These are phyloP conservation scores for Dromius quadrimaculatus DNA, from an alignment of 2,888 invertebrate species.

Conservation along the genomic window DNA sequence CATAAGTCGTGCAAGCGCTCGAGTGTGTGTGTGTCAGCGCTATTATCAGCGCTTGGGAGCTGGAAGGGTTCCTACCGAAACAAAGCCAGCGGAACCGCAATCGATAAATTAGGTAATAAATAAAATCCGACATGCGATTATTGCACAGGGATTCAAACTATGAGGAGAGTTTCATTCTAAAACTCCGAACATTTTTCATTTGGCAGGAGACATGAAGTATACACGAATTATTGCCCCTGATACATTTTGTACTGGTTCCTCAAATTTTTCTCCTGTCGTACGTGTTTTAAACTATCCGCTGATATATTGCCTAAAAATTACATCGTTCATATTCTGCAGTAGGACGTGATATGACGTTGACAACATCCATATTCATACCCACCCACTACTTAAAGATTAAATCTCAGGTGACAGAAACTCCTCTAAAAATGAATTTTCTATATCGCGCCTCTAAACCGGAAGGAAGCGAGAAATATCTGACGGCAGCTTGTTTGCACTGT, in stretches of 20 bases:
- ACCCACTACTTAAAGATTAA: slow-evolving; percentile 40
- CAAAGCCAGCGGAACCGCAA: slow-evolving; percentile 36
- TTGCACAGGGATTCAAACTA: slow-evolving; percentile 14
- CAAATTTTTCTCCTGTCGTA: no score
- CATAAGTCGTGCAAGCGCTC: slow-evolving; percentile 35
- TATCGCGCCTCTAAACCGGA: slow-evolving; percentile 11
- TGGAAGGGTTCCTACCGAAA: slow-evolving; percentile 30
- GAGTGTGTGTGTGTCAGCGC: slow-evolving; percentile 40
- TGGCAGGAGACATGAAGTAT: slow-evolving; percentile 2
- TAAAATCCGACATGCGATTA: slow-evolving; percentile 46
- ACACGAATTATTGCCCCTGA: no score
- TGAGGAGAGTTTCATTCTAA: slow-evolving; percentile 12
- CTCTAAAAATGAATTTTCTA: slow-evolving; percentile 31
- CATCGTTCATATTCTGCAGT: no score
- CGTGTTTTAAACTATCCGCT: no score
- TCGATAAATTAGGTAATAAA: slow-evolving; percentile 49
- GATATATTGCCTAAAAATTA: no score
- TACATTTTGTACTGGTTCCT: slow-evolving; percentile 28
- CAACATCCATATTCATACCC: slow-evolving; percentile 13
- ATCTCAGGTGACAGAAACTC: slow-evolving; percentile 41
- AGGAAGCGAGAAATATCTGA: slow-evolving; percentile 10
- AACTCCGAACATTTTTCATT: slow-evolving; percentile 36
- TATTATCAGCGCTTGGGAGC: slow-evolving; percentile 38
- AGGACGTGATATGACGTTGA: slow-evolving; percentile 12
- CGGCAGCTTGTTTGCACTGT: slow-evolving; percentile 10